Conservation (phyloP, 1,140 invertebrate species). For the Trichonephila clavipes region DNA sequence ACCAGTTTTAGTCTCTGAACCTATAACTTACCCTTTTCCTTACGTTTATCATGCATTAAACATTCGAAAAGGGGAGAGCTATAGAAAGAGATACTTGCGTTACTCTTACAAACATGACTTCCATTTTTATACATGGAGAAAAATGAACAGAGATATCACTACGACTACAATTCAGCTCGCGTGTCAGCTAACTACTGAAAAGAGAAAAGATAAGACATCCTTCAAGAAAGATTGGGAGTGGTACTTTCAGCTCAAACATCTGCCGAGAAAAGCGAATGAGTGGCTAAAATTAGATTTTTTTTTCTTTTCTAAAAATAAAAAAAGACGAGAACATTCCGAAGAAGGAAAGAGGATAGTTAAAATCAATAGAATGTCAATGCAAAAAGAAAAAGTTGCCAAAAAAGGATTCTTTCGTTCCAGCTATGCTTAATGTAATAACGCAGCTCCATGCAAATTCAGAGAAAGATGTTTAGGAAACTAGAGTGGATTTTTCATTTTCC, state of each 20-base stretch:
- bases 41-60: background rate
- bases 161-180: conserved; percentile 9
- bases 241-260: background rate
- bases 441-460: too few species aligned
- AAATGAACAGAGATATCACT: background rate
- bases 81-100: background rate
- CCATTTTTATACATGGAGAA: background rate
- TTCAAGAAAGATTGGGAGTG: background rate
- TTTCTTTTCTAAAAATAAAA: background rate
- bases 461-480: too few species aligned
- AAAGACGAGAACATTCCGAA: background rate
- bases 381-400: background rate
- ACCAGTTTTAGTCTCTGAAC: too few species aligned
- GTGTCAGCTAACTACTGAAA: background rate
- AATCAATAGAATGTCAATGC: conserved; percentile 10
- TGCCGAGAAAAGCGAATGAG: conserved; percentile 1
- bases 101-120: background rate
- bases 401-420: background rate
- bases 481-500: too few species aligned
- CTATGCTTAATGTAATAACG: too few species aligned
- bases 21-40: background rate
- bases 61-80: background rate
- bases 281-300: conserved; percentile 19
- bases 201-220: background rate
- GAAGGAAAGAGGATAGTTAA: background rate